Base-by-base conservation (phyloP, 2,113 vertebrate genomes). In the Elephantulus edwardii region DNA sequence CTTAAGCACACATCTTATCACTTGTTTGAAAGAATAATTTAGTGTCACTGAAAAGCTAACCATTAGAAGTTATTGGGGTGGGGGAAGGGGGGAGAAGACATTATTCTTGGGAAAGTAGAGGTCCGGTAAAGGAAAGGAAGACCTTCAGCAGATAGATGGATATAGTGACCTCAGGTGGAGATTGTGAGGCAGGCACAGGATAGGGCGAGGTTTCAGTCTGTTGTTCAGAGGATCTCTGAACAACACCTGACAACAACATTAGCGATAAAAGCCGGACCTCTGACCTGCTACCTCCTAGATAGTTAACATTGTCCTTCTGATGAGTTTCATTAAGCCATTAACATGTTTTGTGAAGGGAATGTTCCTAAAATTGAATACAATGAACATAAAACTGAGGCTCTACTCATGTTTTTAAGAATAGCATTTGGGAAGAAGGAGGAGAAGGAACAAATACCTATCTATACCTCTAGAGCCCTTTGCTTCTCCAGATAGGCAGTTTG, bases 351-450 rank as follows among this genome's bases (percentile, higher is more conserved):
- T 68, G 56, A 77, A 84, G 17, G 6, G 13, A 19, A 20, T 20
- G 64, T 92, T 91, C 50, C 50, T 68, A 71, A 88, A 77, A 56
- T 77, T 86, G 88, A 95, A 91, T 42, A 75, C 35, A 28, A 38
- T 81, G 2, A 83, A 38, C 38, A 68, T 26, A 76, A 92, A 94
- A 58, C 68, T 30, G 46, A 93, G 38, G 20, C 12, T 40, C 35
- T 81, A 62, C 14, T 38, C 16, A 86, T 83, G 20, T 35, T 38
- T 35, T 76, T 88, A 42, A 3, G 35, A n/a, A n/a, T n/a, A n/a
- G n/a, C n/a, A n/a, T n/a, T n/a, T n/a, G n/a, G n/a, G n/a, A n/a
- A n/a, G n/a, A n/a, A n/a, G n/a, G n/a, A n/a, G n/a, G n/a, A n/a
- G n/a, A n/a, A 82, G 85, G 77, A 56, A 56, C 19, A 56, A 6